phyloP scores from a whole-genome alignment of 2,113 vertebrate species.

The Danionella cerebrum region DNA sequence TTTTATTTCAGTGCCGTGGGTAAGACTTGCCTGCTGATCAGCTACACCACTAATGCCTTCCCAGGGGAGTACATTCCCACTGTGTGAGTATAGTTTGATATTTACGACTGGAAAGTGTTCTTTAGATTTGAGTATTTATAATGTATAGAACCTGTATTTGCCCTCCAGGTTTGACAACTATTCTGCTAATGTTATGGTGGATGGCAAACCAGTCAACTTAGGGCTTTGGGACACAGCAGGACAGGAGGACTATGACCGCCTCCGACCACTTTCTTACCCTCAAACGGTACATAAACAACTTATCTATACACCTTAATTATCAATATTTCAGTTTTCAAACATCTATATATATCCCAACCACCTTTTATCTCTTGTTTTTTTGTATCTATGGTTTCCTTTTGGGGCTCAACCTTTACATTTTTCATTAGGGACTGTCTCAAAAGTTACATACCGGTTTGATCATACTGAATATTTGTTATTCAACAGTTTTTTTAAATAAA shows the following conservation, averaged over 20 bases:
- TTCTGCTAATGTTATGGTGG: conserved; percentile 53
- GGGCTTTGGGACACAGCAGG: conserved; percentile 53
- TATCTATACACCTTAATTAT: no score
- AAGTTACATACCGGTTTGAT: no score
- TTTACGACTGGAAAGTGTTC: no score
- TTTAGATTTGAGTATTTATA: neutral
- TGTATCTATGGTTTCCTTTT: no score
- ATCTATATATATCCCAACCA: no score
- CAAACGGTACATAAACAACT: conserved; percentile 38
- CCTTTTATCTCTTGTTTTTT: no score
- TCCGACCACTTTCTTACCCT: conserved; percentile 52
- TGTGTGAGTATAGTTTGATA: conserved; percentile 37
- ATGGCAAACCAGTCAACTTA: conserved; percentile 51
- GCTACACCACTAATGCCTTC: conserved; percentile 56
- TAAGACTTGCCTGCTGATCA: conserved; percentile 58
- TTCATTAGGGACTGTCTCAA: no score
- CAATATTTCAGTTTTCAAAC: neutral
- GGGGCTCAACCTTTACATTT: no score
- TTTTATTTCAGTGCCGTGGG: conserved; percentile 48
- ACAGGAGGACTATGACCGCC: conserved; percentile 53
- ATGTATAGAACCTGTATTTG: neutral
- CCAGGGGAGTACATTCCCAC: conserved; percentile 51
- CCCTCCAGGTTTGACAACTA: conserved; percentile 45
- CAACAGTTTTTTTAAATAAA: no score
- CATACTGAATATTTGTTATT: no score